Percentiles rank a stretch among this genome's conserved stretches.
Evolutionary conservation across 92 coral and sea anemone genomes (phyloP).

Genomic region (Desmophyllum pertusum): DNA sequence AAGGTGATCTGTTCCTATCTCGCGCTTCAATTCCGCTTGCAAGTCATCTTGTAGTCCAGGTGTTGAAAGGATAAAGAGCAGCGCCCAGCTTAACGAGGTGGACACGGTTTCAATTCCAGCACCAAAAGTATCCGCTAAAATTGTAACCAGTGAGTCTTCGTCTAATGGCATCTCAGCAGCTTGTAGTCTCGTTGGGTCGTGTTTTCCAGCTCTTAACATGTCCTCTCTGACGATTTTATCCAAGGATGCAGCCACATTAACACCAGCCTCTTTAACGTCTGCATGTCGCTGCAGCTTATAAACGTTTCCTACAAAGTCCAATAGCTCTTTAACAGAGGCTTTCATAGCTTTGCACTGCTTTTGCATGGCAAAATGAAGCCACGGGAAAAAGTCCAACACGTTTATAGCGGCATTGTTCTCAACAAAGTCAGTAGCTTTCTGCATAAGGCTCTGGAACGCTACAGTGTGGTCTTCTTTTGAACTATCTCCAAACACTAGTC

Average conservation of each 20-base stretch:
- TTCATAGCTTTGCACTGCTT: slow-evolving; percentile 54
- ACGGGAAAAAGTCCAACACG: slow-evolving; percentile 87
- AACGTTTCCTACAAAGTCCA: slow-evolving; percentile 57
- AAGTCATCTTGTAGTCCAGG: slow-evolving; percentile 73
- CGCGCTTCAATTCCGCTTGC: slow-evolving; percentile 74
- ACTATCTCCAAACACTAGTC: slow-evolving; percentile 80
- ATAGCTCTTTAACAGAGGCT: slow-evolving; percentile 62
- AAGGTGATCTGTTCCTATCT: slow-evolving; percentile 65
- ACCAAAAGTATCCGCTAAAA: slow-evolving; percentile 80
- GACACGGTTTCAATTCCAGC: slow-evolving; percentile 84
- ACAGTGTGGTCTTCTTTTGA: slow-evolving; percentile 47
- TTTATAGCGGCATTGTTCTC: slow-evolving; percentile 69
- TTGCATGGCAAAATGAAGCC: slow-evolving; percentile 72
- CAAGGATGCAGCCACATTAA: slow-evolving; percentile 52
- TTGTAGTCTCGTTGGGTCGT: neutral
- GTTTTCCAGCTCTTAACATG: neutral
- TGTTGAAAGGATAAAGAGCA: slow-evolving; percentile 71
- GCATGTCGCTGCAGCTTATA: slow-evolving; percentile 44
- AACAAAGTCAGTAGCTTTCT: slow-evolving; percentile 63
- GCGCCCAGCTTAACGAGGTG: slow-evolving; percentile 75
- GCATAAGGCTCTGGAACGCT: slow-evolving; percentile 53
- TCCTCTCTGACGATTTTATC: slow-evolving; percentile 47
- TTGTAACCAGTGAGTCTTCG: slow-evolving; percentile 54
- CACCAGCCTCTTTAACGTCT: slow-evolving; percentile 17
- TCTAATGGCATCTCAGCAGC: slow-evolving; percentile 39